phyloP scores from a whole-genome alignment of 2,888 invertebrate genomes.

The Petrolisthes manimaculis region DNA sequence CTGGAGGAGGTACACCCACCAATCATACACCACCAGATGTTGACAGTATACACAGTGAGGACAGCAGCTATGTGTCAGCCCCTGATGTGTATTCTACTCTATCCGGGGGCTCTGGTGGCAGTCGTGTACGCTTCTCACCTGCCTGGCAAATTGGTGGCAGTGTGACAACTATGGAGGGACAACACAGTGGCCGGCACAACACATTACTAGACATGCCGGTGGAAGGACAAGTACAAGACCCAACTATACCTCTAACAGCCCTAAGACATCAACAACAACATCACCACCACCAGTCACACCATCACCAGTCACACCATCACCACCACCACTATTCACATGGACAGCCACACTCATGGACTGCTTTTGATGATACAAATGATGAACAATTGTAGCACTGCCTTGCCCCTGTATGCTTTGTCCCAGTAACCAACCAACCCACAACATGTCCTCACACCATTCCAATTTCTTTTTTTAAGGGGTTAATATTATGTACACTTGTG shows the following conservation, averaged over 20 bases:
- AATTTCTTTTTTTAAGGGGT: too few relatives aligned
- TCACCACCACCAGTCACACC: not conserved
- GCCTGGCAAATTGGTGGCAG: conserved; percentile 31
- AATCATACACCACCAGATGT: conserved; percentile 88
- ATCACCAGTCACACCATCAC: conserved; percentile 30
- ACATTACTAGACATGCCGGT: conserved; percentile 60
- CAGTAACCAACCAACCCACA: too few relatives aligned
- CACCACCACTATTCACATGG: conserved; percentile 15
- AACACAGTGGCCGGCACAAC: conserved; percentile 31
- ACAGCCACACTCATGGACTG: conserved; percentile 54
- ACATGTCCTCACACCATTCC: too few relatives aligned
- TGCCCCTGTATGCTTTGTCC: not conserved
- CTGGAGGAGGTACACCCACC: conserved; percentile 74
- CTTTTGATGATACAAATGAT: conserved; percentile 50
- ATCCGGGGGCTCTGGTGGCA: conserved; percentile 53
- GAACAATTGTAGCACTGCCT: conserved; percentile 57
- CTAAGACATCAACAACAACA: conserved; percentile 23
- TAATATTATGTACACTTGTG: too few relatives aligned
- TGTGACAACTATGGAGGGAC: conserved; percentile 25
- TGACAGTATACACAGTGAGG: conserved; percentile 87
- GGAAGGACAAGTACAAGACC: conserved; percentile 56
- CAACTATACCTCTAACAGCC: conserved; percentile 49
- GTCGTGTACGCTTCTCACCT: conserved; percentile 55
- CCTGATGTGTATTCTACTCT: conserved; percentile 59
- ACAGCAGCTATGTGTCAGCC: conserved; percentile 64